These are phyloP conservation scores for Drosophila putrida DNA, from an alignment of 2,888 invertebrate species.

Conservation along the genomic window DNA sequence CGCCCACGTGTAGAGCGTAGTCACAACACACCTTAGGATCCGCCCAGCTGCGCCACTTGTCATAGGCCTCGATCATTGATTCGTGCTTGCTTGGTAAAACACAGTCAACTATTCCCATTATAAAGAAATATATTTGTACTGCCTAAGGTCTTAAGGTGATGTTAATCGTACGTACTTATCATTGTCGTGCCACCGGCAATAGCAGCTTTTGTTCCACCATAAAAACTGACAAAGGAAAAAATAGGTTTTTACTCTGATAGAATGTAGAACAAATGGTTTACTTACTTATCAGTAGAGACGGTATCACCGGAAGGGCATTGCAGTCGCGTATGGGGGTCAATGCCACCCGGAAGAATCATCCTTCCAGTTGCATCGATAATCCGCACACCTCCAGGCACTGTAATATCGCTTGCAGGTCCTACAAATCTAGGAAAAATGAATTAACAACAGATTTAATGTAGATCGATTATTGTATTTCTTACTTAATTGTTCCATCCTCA, in stretches of 20 bases:
- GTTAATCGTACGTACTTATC: constrained; percentile 89
- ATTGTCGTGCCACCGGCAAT: constrained; percentile 99
- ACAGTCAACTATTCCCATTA: constrained; percentile 91
- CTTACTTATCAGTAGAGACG: constrained; percentile 92
- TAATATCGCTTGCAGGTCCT: constrained; percentile 83
- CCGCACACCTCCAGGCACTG: constrained; percentile 94
- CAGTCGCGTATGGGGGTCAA: constrained; percentile 98
- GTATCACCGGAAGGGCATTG: constrained; percentile 97
- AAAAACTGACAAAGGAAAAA: constrained; percentile 87
- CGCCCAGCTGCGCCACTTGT: constrained; percentile 95
- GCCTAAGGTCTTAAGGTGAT: background rate
- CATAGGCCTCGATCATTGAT: constrained; percentile 95
- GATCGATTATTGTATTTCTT: constrained; percentile 62
- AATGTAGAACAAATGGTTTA: constrained; percentile 86
- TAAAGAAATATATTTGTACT: background rate
- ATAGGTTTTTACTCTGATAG: constrained; percentile 88
- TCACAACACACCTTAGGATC: constrained; percentile 99
- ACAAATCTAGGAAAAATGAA: constrained; percentile 76
- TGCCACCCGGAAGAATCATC: constrained; percentile 97
- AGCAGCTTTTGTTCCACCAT: constrained; percentile 98
- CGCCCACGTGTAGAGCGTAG: constrained; percentile 96
- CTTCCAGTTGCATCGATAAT: constrained; percentile 97
- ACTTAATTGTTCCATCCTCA: constrained; percentile 99
- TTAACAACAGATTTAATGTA: background rate
- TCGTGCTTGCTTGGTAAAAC: constrained; percentile 93